These are phyloP conservation scores for Caenorhabditis macrosperma DNA, from an alignment of 2,888 invertebrate species.

Conservation along the genomic window DNA sequence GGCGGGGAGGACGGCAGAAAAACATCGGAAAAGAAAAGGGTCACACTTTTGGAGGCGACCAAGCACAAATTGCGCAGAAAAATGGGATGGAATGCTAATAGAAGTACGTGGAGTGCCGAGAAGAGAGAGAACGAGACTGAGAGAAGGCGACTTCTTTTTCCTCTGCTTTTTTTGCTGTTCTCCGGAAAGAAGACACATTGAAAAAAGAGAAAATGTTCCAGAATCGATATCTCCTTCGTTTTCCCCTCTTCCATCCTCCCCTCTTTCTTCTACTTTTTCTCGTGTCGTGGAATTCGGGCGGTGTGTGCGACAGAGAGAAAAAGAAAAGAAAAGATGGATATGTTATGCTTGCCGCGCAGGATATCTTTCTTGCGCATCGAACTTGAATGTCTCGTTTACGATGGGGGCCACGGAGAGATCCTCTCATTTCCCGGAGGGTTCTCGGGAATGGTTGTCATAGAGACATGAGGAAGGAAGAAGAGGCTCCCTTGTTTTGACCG, in stretches of 20 bases:
- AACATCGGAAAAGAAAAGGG: constrained; percentile 1
- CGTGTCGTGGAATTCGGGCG: neutral
- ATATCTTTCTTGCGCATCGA: constrained; percentile 56
- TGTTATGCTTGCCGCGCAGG: constrained; percentile 50
- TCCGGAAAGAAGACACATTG: too few relatives aligned
- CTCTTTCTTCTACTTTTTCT: constrained; percentile 10
- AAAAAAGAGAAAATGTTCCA: neutral
- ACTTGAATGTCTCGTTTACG: constrained; percentile 49
- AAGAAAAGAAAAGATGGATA: constrained; percentile 29
- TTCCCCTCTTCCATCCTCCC: constrained; percentile 1
- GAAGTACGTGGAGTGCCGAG: too few relatives aligned
- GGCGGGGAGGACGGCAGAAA: neutral
- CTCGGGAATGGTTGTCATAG: neutral
- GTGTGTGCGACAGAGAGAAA: constrained; percentile 12
- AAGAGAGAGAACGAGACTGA: neutral
- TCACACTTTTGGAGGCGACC: constrained; percentile 9
- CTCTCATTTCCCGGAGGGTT: constrained; percentile 13
- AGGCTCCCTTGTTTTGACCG: too few relatives aligned
- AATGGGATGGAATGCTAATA: neutral
- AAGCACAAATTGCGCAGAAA: constrained; percentile 11
- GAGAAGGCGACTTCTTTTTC: neutral
- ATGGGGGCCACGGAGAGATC: constrained; percentile 8
- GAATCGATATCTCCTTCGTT: neutral
- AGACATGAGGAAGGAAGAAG: too few relatives aligned
- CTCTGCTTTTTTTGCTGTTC: neutral